Evolutionary conservation across 2,888 invertebrate species (phyloP), one percentile per base, ranked within the genome.

Genomic region (Dolichopus griseipennis): DNA sequence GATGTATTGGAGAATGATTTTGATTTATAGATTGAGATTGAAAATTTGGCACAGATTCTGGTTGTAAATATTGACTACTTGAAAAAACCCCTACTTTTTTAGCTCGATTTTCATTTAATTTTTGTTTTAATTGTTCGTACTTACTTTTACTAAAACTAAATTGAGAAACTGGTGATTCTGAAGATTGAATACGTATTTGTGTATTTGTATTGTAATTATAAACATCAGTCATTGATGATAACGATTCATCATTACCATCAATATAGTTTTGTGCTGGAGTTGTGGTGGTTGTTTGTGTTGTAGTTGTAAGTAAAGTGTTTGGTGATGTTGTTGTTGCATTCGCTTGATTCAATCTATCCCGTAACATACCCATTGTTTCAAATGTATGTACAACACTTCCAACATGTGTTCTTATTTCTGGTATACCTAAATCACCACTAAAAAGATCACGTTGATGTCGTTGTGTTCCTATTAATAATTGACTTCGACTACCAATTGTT

Each of bases 361-460:
- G 76, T 68, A 77, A 75, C 73, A 78, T 74, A 43, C 80, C 81
- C 75, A 82, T 73, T 20, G 80, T 79, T 71, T 81, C 81, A 69
- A 81, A 82, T 3, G 78, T 81, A 69, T 82, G 80, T 61, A 81
- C 79, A 69, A 81, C 79, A 70, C 78, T 79, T 68, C 81, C 81
- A 61, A 81, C 81, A 71, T 78, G 81, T 1, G 79, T 78, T 70
- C 74, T 78, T 65, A 82, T 78, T 71, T 81, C 78, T 61, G 81
- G 81, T 69, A 81, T 79, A 67, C 81, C 81, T 67, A 81, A 72
- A 68, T 81, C 81, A 41, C 81, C 81, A 71, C 77, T 79, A 69
- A 82, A 82, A 34, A 81, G 69, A 74, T 81, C 81, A 20, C 79
- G 78, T 67, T 79, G 81, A 72, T 80, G 79, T 12, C 79, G 75